A percentile compares a stretch with the other conserved stretches of the same genome.
Conservation (phyloP, 1,140 invertebrate species). For the Drosophila ambigua region DNA sequence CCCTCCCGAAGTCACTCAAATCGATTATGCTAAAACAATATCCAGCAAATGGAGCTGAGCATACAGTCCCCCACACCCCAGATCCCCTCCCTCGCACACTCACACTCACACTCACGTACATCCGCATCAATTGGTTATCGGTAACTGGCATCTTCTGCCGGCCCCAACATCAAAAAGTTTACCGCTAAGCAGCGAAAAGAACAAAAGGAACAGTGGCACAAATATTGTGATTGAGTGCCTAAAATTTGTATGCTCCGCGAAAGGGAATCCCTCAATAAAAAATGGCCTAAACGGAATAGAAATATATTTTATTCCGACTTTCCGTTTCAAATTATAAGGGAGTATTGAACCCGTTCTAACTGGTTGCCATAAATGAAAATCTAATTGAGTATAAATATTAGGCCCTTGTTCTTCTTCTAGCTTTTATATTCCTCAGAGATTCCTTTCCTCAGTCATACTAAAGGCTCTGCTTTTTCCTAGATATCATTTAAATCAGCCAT, state of each 20-base stretch:
- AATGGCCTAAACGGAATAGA: too few species aligned
- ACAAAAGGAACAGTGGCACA: slow-evolving; percentile 37
- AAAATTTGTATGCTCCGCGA: not conserved
- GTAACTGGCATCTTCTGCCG: slow-evolving; percentile 50
- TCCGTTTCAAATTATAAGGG: too few species aligned
- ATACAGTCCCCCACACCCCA: not conserved
- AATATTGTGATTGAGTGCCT: not conserved
- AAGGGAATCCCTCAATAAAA: not conserved
- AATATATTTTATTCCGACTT: too few species aligned
- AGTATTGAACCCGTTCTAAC: too few species aligned
- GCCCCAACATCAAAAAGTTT: slow-evolving; percentile 59
- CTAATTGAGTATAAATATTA: too few species aligned
- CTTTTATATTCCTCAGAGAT: too few species aligned
- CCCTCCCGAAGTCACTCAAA: slow-evolving; percentile 65
- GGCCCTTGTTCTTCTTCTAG: too few species aligned
- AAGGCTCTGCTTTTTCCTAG: too few species aligned
- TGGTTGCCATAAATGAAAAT: too few species aligned
- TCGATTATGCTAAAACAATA: slow-evolving; percentile 83
- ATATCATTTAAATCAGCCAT: too few species aligned
- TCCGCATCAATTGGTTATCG: slow-evolving; percentile 46
- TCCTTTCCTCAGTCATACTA: too few species aligned
- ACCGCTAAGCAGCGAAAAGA: slow-evolving; percentile 62
- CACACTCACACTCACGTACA: slow-evolving; percentile 40
- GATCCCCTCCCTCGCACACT: too few species aligned
- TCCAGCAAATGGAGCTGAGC: slow-evolving; percentile 68